phyloP scores from a whole-genome alignment of 2,113 vertebrate genomes.

The Malurus elegans region DNA sequence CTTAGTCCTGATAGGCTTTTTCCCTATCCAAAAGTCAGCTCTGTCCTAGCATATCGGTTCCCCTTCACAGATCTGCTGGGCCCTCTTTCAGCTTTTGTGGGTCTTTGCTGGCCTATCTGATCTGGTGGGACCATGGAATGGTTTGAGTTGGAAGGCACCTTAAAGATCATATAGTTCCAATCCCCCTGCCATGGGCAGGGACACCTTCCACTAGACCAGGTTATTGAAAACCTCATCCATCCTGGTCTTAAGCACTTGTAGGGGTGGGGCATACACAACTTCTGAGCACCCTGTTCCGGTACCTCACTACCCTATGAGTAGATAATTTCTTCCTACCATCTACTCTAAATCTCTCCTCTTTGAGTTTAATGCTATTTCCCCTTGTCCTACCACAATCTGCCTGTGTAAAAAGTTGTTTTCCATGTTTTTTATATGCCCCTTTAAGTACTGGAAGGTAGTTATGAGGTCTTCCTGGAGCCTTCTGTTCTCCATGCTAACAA shows the following conservation, averaged over 20 bases:
- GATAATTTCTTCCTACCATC: not conserved
- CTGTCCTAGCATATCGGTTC: not conserved
- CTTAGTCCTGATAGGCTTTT: not conserved
- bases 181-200: not conserved
- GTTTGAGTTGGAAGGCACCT: not conserved
- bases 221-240: not conserved
- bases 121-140: not conserved
- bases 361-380: not conserved
- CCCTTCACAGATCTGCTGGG: rapidly evolving
- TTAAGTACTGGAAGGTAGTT: not conserved
- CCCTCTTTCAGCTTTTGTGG: not conserved
- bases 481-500: not conserved
- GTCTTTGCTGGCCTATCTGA: not conserved
- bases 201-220: not conserved
- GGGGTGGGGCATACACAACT: not conserved
- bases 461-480: not conserved
- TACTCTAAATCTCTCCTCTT: not conserved
- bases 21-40: not conserved
- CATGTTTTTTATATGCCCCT: not conserved
- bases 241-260: not conserved
- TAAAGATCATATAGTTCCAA: not conserved
- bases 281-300: not conserved
- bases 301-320: not conserved
- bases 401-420: not conserved
- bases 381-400: not conserved